phyloP scores from a whole-genome alignment of 2,888 invertebrate genomes.

The Stenotaenia linearis region DNA sequence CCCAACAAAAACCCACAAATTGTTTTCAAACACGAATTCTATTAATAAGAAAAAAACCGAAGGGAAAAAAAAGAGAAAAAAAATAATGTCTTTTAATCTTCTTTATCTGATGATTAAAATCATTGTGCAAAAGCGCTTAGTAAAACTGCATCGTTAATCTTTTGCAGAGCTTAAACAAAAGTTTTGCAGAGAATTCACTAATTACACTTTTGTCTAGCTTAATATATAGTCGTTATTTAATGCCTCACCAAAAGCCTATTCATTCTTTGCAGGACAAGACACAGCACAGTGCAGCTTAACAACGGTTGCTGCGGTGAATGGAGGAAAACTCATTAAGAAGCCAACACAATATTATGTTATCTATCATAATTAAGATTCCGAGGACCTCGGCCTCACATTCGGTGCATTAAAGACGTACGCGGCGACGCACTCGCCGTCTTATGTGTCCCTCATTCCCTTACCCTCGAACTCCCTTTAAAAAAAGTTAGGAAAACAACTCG shows the following conservation, averaged over 20 bases:
- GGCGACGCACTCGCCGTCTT: background rate
- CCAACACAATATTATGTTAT: constrained; percentile 20
- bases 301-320: constrained; percentile 11
- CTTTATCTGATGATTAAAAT: constrained; percentile 24
- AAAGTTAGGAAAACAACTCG: background rate
- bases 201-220: constrained; percentile 21
- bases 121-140: constrained; percentile 9
- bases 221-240: constrained; percentile 26
- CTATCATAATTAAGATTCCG: constrained; percentile 14
- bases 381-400: background rate
- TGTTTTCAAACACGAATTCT: constrained; percentile 21
- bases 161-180: constrained; percentile 14
- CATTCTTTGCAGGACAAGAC: constrained; percentile 26
- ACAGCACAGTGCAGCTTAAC: constrained; percentile 8
- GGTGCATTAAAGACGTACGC: background rate
- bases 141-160: constrained; percentile 23
- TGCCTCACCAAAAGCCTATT: constrained; percentile 19
- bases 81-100: constrained; percentile 14
- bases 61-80: background rate
- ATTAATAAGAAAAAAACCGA: background rate
- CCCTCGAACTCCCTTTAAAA: background rate
- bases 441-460: background rate
- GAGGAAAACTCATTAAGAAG: constrained; percentile 26
- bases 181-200: constrained; percentile 19
- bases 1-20: background rate